Evolutionary conservation across 2,797 vertebrate genomes (phyloP).

Genomic region (Botia kubotai): DNA sequence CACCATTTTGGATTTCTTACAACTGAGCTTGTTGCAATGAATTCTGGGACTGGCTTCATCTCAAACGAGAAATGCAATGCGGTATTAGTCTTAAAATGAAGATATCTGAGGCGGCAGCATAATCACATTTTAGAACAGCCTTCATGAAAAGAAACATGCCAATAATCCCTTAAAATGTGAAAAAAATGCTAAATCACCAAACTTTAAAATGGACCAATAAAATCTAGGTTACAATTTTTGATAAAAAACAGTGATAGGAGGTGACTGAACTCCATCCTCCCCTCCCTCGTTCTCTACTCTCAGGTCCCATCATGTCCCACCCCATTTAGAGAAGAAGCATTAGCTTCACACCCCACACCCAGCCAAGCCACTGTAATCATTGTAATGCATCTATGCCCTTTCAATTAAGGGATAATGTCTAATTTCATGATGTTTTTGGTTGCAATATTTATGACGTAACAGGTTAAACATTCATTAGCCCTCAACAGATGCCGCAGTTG

Average conservation of each 20-base stretch:
- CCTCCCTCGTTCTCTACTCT: constrained; percentile 50
- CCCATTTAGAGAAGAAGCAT: constrained; percentile 70
- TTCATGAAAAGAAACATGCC: too few species aligned
- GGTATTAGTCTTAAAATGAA: background rate
- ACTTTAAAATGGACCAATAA: background rate
- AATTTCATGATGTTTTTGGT: constrained; percentile 88
- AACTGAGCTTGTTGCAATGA: background rate
- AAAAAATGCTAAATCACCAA: background rate
- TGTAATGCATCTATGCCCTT: constrained; percentile 86
- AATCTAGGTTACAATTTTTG: background rate
- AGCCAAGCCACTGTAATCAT: constrained; percentile 78
- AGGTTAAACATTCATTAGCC: constrained; percentile 88
- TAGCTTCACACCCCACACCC: constrained; percentile 60
- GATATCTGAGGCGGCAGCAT: background rate
- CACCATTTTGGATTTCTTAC: background rate
- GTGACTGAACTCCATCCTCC: constrained; percentile 46
- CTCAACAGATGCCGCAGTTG: constrained; percentile 83
- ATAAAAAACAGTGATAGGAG: constrained; percentile 46
- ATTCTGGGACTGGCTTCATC: background rate
- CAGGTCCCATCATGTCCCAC: constrained; percentile 45
- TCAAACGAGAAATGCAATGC: background rate
- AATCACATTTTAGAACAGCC: too few species aligned
- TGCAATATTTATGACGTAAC: constrained; percentile 78
- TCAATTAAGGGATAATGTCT: constrained; percentile 88
- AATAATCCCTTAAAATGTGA: too few species aligned